phyloP scores from a whole-genome alignment of 2,113 vertebrate species.

The human region DNA sequence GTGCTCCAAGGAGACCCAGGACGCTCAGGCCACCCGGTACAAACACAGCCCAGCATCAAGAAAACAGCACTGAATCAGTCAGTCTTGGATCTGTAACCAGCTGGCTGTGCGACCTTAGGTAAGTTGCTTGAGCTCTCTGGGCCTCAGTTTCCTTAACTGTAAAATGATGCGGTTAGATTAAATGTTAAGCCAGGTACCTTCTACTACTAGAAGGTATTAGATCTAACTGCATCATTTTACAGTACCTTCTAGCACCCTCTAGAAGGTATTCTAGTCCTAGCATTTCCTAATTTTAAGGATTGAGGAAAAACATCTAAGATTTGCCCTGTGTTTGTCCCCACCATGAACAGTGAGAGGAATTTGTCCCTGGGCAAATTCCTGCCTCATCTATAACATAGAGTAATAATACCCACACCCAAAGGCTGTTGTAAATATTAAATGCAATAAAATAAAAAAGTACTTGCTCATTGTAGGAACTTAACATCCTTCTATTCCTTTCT shows the following conservation, averaged over 20 bases:
- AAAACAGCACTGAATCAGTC: background rate
- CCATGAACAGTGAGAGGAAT: background rate
- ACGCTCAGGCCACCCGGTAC: background rate
- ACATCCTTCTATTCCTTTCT: background rate
- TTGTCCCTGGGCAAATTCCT: background rate
- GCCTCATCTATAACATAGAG: background rate
- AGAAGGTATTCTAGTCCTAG: background rate
- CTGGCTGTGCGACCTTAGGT: background rate
- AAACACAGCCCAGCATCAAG: background rate
- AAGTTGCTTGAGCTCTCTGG: background rate
- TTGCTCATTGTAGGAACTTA: background rate
- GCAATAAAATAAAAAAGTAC: background rate
- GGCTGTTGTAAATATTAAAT: background rate
- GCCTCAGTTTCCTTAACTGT: background rate
- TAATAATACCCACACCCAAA: background rate
- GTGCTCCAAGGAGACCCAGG: background rate
- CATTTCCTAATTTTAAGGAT: background rate
- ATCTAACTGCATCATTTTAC: too few species aligned
- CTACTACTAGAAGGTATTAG: background rate
- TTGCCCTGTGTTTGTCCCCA: background rate
- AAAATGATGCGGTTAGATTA: background rate
- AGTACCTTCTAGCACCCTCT: too few species aligned
- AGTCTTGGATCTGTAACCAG: background rate
- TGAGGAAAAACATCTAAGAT: background rate
- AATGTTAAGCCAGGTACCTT: background rate